Evolutionary conservation across 2,113 vertebrate genomes (phyloP), one percentile per base, ranked within the genome.

Genomic region (Platichthys stellatus): DNA sequence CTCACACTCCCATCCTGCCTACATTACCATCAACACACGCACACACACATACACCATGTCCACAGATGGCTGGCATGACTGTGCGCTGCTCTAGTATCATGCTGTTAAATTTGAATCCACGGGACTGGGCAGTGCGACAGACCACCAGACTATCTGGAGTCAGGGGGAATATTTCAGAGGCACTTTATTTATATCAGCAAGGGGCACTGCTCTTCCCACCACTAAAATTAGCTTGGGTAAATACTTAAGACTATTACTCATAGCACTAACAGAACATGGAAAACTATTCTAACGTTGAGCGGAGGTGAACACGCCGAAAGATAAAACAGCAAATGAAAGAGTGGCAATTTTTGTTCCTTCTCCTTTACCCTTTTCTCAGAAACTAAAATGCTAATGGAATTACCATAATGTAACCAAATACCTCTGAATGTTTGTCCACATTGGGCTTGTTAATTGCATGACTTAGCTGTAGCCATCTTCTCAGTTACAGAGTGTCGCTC

Each of bases 131-230:
- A 94, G 96, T 93, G 93, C 87, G 94, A 93, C 92, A 92, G 92
- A 91, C 92, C 93, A 93, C 92, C 95, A 98, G 97, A 99, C 97
- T 95, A 96, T 96, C 95, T 96, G 97, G 97, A 99, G 97, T 97
- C 97, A 93, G 93, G 90, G 89, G 90, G 95, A 96, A 95, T 97
- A 98, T 97, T 98, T 97, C 93, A 88, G 94, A 95, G 94, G 91
- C 89, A 93, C 93, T 96, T 96, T 97, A 98, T 98, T 98, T 97
- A 96, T 97, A 97, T 95, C 91, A 78, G 87, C 93, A 93, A 93
- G 90, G 72, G 87, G 78, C 86, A 82, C 80, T 65, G 78, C 80
- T 95, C 95, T 93, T 92, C 89, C 76, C 80, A 87, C 90, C 82
- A 88, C 88, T 95, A 96, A 94, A 96, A 96, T 96, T 97, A 97